These are phyloP conservation scores for Melipona bicolor DNA, from an alignment of 2,888 invertebrate species.

Conservation along the genomic window DNA sequence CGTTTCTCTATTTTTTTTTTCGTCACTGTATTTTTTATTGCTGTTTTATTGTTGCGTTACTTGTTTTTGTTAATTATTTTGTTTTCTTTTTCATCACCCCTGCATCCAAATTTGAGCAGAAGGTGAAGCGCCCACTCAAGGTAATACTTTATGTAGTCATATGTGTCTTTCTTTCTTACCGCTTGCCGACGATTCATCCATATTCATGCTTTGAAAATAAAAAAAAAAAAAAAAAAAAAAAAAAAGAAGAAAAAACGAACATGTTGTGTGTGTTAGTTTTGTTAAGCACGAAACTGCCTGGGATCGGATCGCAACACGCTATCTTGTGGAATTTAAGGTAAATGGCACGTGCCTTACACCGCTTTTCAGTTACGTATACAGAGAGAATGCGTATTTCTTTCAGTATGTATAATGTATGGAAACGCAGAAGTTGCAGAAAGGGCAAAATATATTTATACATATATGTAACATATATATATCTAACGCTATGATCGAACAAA, in stretches of 20 bases:
- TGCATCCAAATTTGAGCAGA: conserved; percentile 79
- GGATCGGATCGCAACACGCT: conserved; percentile 7
- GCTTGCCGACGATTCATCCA: conserved; percentile 12
- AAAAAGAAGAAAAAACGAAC: neutral
- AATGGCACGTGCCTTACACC: conserved; percentile 24
- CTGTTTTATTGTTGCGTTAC: conserved; percentile 72
- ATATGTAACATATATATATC: neutral
- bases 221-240: neutral
- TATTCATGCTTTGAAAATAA: conserved; percentile 15
- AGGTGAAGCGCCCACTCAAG: conserved; percentile 80
- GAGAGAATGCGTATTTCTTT: conserved; percentile 28
- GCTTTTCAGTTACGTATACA: conserved; percentile 58
- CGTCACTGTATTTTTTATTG: conserved; percentile 75
- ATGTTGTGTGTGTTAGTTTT: conserved; percentile 10
- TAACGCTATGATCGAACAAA: conserved; percentile 10
- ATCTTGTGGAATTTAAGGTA: conserved; percentile 27
- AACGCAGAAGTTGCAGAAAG: neutral
- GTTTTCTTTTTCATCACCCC: conserved; percentile 78
- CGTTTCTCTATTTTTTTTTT: conserved; percentile 6
- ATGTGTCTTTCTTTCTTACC: conserved; percentile 49
- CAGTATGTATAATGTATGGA: neutral
- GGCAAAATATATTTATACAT: neutral
- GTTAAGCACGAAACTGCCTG: conserved; percentile 34
- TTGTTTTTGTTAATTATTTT: conserved; percentile 71
- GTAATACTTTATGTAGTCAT: conserved; percentile 77